Percentiles rank a stretch among this genome's conserved stretches.
phyloP scores from a whole-genome alignment of 2,113 vertebrate species.

The Crypturellus undulatus region DNA sequence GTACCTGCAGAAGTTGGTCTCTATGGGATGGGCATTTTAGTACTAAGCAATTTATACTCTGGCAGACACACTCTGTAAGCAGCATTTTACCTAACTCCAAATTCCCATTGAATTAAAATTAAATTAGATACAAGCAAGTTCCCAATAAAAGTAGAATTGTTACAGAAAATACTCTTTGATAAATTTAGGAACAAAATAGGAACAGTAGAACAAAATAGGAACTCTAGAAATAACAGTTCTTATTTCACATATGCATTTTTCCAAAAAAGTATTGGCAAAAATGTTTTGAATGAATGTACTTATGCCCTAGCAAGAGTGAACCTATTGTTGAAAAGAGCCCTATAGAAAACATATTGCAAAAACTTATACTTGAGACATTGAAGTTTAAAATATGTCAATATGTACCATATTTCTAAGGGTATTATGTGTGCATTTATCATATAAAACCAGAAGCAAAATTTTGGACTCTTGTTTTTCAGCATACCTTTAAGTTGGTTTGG shows the following conservation, averaged over 20 bases:
- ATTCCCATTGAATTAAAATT: constrained; percentile 1
- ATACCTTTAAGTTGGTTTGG: neutral
- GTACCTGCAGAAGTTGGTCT: constrained; percentile 55
- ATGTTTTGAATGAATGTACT: neutral
- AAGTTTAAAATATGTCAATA: neutral
- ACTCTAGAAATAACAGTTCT: neutral
- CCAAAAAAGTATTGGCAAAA: neutral
- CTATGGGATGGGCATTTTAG: constrained; percentile 7
- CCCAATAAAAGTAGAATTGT: neutral
- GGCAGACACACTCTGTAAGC: neutral
- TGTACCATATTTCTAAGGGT: neutral
- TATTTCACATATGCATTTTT: neutral
- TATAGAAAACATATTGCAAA: neutral
- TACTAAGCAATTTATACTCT: constrained; percentile 21
- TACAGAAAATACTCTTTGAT: neutral
- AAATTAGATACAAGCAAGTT: neutral
- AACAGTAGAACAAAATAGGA: neutral
- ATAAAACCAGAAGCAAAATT: neutral
- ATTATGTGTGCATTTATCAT: neutral
- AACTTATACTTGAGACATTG: neutral
- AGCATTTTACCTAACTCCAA: neutral
- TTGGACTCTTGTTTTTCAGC: neutral
- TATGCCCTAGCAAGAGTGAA: neutral
- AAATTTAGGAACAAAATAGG: neutral
- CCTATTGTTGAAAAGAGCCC: neutral